A percentile compares a stretch with the other conserved stretches of the same genome.
phyloP scores from a whole-genome alignment of 2,888 invertebrate species.

The Eudasyphora cyanicolor region DNA sequence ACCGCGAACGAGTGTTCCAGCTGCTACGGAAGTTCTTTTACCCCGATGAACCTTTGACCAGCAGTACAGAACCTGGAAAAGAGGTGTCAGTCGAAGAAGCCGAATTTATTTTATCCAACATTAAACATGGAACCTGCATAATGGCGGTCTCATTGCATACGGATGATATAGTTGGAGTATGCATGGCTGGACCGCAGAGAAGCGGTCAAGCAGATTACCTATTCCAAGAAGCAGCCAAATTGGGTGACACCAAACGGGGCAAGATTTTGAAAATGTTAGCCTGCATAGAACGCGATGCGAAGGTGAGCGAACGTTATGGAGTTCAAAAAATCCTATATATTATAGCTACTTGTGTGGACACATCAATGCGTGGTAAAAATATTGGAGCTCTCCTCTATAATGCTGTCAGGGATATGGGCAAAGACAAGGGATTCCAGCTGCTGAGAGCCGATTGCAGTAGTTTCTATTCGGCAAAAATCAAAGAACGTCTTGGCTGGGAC shows the following conservation, averaged over 20 bases:
- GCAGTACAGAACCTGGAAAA: constrained; percentile 70
- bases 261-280: constrained; percentile 69
- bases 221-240: constrained; percentile 67
- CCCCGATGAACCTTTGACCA: constrained; percentile 75
- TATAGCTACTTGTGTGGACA: constrained; percentile 73
- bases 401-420: no score
- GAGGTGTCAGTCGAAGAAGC: constrained; percentile 71
- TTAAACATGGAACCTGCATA: constrained; percentile 69
- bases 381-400: constrained; percentile 72
- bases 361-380: constrained; percentile 70
- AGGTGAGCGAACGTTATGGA: constrained; percentile 71
- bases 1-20: constrained; percentile 70
- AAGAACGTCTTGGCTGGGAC: no score
- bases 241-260: constrained; percentile 74
- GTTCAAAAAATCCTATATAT: no score
- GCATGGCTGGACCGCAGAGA: constrained; percentile 75
- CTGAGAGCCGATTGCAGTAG: no score
- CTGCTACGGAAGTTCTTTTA: constrained; percentile 74
- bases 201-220: constrained; percentile 70
- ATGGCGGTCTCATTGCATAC: constrained; percentile 63
- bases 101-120: constrained; percentile 67
- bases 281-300: constrained; percentile 71
- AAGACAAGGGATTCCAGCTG: no score
- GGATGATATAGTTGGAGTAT: constrained; percentile 71
- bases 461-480: no score